These are phyloP conservation scores for Heterodera filipjevi DNA, from an alignment of 2,888 invertebrate genomes.

Conservation along the genomic window DNA sequence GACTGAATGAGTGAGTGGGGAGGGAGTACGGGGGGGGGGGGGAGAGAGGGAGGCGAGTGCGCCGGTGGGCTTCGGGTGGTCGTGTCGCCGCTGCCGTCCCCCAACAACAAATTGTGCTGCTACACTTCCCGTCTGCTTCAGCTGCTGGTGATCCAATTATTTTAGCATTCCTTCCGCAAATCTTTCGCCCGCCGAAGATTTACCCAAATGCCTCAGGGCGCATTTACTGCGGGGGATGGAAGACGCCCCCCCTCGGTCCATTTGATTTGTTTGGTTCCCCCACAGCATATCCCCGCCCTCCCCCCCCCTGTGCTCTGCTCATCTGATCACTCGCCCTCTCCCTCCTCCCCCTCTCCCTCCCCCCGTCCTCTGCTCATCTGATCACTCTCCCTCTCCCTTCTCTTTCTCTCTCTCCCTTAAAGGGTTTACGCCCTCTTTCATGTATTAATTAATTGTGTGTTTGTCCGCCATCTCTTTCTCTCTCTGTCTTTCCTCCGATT, in stretches of 20 bases:
- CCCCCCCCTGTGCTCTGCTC: neutral
- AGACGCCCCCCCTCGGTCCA: neutral
- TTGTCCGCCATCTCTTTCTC: too few relatives aligned
- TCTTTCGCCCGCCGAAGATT: neutral
- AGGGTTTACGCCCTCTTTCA: too few relatives aligned
- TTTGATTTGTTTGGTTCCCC: neutral
- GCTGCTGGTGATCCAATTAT: neutral
- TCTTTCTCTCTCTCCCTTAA: neutral
- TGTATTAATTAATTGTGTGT: too few relatives aligned
- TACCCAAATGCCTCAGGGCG: constrained; percentile 4
- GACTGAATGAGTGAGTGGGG: neutral
- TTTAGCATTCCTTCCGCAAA: constrained; percentile 6
- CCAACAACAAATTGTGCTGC: constrained; percentile 6
- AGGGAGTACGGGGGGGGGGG: too few relatives aligned
- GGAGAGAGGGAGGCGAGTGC: too few relatives aligned
- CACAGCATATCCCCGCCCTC: neutral
- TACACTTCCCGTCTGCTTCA: neutral
- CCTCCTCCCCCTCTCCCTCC: neutral
- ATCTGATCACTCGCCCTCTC: neutral
- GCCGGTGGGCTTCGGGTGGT: too few relatives aligned
- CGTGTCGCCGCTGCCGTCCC: neutral
- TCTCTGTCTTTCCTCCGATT: too few relatives aligned
- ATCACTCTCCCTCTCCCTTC: neutral
- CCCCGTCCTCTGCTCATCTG: too few relatives aligned
- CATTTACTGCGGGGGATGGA: neutral